A percentile compares a stretch with the other conserved stretches of the same genome.
These are phyloP conservation scores for Halcyon smyrnensis DNA, from an alignment of 2,797 vertebrate genomes.

Conservation along the genomic window DNA sequence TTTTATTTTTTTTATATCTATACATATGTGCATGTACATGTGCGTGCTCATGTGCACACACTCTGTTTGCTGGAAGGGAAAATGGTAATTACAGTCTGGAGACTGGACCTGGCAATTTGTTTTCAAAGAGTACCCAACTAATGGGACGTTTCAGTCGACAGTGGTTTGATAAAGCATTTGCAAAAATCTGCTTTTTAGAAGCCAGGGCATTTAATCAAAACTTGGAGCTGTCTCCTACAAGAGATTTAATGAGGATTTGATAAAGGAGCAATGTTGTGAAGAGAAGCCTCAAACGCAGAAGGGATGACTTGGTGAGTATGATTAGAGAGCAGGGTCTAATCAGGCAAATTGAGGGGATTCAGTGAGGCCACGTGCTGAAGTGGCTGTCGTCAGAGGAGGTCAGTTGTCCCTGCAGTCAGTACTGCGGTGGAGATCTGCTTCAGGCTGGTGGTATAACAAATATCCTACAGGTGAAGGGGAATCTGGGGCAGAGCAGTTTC, in stretches of 20 bases:
- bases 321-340: not conserved
- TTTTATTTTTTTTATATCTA: not conserved
- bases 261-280: not conserved
- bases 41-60: accelerated
- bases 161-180: not conserved
- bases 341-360: accelerated
- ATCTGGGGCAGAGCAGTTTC: not conserved
- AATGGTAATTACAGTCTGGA: not conserved
- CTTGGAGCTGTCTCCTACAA: not conserved
- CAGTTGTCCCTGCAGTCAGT: not conserved
- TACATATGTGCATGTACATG: accelerated
- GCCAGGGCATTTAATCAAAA: not conserved
- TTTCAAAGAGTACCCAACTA: not conserved
- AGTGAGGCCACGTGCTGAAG: accelerated
- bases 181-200: not conserved
- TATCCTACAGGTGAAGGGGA: not conserved
- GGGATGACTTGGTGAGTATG: not conserved
- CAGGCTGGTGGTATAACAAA: not conserved
- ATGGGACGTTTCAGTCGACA: not conserved
- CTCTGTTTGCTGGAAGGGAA: not conserved
- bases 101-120: not conserved
- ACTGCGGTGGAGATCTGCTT: not conserved
- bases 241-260: not conserved
- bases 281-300: not conserved
- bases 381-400: not conserved